A percentile compares a stretch with the other conserved stretches of the same genome.
Evolutionary conservation across 2,797 vertebrate genomes (phyloP).

Genomic region (Sebastes oblongus): DNA sequence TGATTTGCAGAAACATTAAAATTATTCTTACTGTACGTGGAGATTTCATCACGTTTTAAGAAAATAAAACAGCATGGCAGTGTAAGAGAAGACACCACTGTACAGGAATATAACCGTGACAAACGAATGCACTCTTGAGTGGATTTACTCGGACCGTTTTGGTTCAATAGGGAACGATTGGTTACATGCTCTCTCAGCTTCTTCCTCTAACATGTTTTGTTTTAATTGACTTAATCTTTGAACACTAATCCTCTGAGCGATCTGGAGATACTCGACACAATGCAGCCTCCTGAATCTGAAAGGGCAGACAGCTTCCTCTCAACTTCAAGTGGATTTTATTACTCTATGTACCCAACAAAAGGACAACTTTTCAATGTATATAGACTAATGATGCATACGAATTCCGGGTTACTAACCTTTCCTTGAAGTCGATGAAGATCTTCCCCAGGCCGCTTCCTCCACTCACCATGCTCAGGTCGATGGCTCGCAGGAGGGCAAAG

Average conservation of each 20-base stretch:
- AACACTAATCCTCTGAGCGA: slow-evolving; percentile 50
- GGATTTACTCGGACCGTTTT: slow-evolving; percentile 22
- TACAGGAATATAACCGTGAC: slow-evolving; percentile 1
- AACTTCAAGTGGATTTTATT: neutral
- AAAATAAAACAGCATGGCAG: neutral
- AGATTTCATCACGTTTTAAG: neutral
- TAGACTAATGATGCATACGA: neutral
- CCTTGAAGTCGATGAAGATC: slow-evolving; percentile 97
- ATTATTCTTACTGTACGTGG: neutral
- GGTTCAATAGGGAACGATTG: slow-evolving; percentile 31
- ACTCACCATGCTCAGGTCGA: slow-evolving; percentile 90
- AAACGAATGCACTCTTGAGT: neutral
- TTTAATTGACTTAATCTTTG: slow-evolving; percentile 49
- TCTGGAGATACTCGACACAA: slow-evolving; percentile 19
- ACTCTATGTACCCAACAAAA: neutral
- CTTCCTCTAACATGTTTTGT: slow-evolving; percentile 31
- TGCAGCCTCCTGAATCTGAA: neutral
- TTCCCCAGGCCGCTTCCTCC: slow-evolving; percentile 91
- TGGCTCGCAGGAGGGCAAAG: slow-evolving; percentile 90
- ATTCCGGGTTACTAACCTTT: slow-evolving; percentile 84
- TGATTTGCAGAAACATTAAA: neutral
- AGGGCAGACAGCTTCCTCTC: neutral
- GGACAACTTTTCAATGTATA: neutral
- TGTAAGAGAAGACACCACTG: neutral
- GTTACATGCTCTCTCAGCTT: slow-evolving; percentile 34